phyloP scores from a whole-genome alignment of 2,888 invertebrate species.

The Eulithis testata region DNA sequence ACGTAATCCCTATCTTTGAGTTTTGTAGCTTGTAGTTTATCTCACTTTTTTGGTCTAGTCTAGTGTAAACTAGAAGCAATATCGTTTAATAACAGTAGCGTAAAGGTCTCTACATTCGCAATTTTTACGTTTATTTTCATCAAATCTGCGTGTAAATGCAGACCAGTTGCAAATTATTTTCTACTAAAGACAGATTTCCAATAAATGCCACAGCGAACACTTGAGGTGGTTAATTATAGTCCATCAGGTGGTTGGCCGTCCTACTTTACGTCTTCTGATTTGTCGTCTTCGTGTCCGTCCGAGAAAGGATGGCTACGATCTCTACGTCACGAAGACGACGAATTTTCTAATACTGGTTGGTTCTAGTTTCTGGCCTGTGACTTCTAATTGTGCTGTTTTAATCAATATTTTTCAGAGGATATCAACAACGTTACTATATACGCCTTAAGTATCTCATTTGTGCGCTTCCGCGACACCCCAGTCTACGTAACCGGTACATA shows the following conservation, averaged over 20 bases:
- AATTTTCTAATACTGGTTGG: not conserved
- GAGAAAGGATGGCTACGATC: no score
- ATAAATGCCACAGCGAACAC: not conserved
- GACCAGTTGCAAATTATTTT: not conserved
- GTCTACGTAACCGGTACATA: slow-evolving; percentile 39
- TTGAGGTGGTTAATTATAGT: not conserved
- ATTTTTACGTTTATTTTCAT: not conserved
- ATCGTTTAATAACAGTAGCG: not conserved
- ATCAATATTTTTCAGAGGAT: slow-evolving; percentile 37
- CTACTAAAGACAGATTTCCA: not conserved
- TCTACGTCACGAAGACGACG: no score
- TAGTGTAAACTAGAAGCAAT: not conserved
- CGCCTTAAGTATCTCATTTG: slow-evolving; percentile 44
- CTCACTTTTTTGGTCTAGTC: not conserved
- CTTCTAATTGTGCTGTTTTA: not conserved
- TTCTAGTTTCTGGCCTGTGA: not conserved
- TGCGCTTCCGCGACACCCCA: slow-evolving; percentile 43
- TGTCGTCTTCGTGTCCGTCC: not conserved
- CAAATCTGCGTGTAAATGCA: not conserved
- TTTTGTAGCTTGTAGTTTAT: slow-evolving; percentile 8
- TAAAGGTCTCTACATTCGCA: not conserved
- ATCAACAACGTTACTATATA: slow-evolving; percentile 32
- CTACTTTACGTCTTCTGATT: not conserved
- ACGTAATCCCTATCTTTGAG: slow-evolving; percentile 10
- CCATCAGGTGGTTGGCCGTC: not conserved